These are phyloP conservation scores for Amazona guildingii DNA, from an alignment of 2,113 vertebrate genomes.

Conservation along the genomic window DNA sequence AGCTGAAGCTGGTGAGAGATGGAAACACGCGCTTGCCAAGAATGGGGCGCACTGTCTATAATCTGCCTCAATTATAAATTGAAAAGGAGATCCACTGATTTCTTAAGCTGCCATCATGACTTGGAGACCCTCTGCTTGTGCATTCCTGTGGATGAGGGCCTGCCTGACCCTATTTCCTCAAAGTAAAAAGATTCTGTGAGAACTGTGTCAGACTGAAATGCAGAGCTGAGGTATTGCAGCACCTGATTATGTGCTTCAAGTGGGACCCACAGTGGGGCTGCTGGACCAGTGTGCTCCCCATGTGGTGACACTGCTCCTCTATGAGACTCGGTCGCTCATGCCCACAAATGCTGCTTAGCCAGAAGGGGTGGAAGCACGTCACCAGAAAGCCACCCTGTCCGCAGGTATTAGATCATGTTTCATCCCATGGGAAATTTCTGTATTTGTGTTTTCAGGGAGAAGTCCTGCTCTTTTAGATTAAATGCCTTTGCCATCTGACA, in stretches of 20 bases:
- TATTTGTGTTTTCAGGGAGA: background rate
- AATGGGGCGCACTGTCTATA: fast-evolving
- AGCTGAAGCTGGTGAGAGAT: background rate
- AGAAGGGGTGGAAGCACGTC: background rate
- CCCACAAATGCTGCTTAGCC: background rate
- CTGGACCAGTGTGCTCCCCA: background rate
- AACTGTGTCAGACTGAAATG: background rate
- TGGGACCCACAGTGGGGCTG: background rate
- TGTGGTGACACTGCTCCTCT: fast-evolving
- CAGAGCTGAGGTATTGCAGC: background rate
- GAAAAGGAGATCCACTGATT: background rate
- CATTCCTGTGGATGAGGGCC: background rate
- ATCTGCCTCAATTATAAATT: background rate
- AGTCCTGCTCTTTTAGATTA: background rate
- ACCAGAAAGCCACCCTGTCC: background rate
- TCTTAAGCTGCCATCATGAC: background rate
- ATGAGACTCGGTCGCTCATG: background rate
- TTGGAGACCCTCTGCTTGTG: background rate
- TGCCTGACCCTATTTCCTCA: background rate
- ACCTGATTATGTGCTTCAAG: background rate
- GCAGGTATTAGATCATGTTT: background rate
- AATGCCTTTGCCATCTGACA: background rate
- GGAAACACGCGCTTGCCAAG: background rate
- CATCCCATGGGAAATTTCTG: background rate
- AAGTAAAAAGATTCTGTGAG: background rate